These are phyloP conservation scores for Chloropsis cyanopogon DNA, from an alignment of 2,113 vertebrate species.

Conservation along the genomic window DNA sequence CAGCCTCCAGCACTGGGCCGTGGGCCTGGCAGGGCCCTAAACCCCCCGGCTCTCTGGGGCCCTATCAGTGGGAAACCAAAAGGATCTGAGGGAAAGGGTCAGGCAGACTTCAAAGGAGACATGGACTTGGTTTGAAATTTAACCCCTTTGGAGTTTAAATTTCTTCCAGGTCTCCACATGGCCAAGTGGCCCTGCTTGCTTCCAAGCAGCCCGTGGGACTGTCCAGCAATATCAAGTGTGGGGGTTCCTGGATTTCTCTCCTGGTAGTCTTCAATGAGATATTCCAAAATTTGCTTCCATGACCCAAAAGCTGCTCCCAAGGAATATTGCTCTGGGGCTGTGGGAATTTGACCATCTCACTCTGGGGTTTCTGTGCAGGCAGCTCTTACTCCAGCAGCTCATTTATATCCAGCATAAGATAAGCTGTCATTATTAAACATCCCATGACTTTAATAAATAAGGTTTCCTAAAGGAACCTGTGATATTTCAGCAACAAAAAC, in stretches of 20 bases:
- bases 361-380: background rate
- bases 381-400: background rate
- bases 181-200: background rate
- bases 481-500: background rate
- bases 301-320: background rate
- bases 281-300: background rate
- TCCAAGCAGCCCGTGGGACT: background rate
- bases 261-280: background rate
- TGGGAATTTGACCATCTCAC: background rate
- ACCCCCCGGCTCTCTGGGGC: background rate
- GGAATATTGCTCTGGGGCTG: background rate
- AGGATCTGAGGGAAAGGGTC: background rate
- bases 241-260: background rate
- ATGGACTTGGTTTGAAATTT: constrained; percentile 38
- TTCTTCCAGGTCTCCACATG: constrained; percentile 17
- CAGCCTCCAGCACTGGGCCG: background rate
- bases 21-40: constrained; percentile 1
- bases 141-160: constrained; percentile 30
- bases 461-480: background rate
- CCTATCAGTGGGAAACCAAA: background rate
- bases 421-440: background rate
- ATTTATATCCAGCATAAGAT: background rate
- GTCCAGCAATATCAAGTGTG: rapidly evolving
- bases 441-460: background rate
- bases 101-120: constrained; percentile 34